These are phyloP conservation scores for Himantopus leucocephalus DNA, from an alignment of 2,113 vertebrate species.

Conservation along the genomic window DNA sequence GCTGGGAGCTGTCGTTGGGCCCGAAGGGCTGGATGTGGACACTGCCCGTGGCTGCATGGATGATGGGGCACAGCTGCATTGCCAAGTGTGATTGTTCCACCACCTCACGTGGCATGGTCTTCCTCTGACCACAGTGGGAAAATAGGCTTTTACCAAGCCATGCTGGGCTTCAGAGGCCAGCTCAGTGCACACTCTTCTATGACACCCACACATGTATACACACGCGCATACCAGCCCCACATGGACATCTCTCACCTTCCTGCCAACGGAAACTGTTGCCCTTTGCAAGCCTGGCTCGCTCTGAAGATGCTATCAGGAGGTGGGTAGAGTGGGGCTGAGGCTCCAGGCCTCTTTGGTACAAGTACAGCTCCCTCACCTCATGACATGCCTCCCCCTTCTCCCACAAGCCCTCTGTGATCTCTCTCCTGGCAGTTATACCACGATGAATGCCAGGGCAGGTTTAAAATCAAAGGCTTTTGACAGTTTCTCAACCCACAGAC, in stretches of 20 bases:
- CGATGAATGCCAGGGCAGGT: neutral
- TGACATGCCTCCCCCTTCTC: neutral
- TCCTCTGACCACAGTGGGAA: neutral
- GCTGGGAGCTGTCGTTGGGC: neutral
- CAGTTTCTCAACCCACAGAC: neutral
- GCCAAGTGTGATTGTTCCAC: rapidly evolving
- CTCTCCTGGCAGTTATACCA: neutral
- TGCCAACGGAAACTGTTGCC: slow-evolving; percentile 39
- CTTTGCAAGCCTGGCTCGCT: neutral
- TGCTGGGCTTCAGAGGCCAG: neutral
- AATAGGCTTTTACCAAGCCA: neutral
- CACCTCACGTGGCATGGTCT: rapidly evolving
- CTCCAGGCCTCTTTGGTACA: neutral
- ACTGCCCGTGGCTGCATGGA: rapidly evolving
- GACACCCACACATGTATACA: neutral
- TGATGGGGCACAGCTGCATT: neutral
- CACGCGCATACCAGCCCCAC: rapidly evolving
- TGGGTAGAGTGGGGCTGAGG: neutral
- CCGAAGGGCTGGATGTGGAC: neutral
- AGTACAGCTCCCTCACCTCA: neutral
- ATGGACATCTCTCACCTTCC: slow-evolving; percentile 38
- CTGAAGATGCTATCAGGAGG: slow-evolving; percentile 49
- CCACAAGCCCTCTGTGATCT: neutral
- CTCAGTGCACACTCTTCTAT: rapidly evolving
- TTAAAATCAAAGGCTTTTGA: neutral